phyloP scores from a whole-genome alignment of 2,888 invertebrate species.

The Cheilosia soror region DNA sequence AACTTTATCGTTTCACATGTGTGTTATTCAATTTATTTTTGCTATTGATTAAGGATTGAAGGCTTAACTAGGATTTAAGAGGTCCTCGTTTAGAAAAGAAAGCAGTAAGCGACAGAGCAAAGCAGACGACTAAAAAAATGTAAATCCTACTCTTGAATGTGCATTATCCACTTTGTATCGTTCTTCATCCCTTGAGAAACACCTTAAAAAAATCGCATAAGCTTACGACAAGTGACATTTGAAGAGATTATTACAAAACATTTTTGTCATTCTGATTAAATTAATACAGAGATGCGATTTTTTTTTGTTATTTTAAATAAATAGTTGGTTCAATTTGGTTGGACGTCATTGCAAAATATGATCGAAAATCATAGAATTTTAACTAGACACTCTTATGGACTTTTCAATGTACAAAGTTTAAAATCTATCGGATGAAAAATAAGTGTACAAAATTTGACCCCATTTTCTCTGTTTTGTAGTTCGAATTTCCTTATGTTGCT shows the following conservation, averaged over 20 bases:
- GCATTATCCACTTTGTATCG: conserved; percentile 44
- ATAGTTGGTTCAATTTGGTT: too few species aligned
- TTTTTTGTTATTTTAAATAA: too few species aligned
- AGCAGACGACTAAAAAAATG: conserved; percentile 35
- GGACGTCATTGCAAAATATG: too few species aligned
- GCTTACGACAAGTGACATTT: conserved; percentile 16
- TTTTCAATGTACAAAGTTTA: too few species aligned
- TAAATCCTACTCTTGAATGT: conserved; percentile 50
- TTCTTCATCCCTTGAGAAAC: conserved; percentile 14
- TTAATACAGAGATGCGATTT: too few species aligned
- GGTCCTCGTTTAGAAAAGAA: conserved; percentile 50
- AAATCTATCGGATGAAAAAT: too few species aligned
- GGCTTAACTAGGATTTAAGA: conserved; percentile 60
- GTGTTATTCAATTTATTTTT: conserved; percentile 49
- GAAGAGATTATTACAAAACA: conserved; percentile 3
- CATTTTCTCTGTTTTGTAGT: too few species aligned
- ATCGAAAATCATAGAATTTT: too few species aligned
- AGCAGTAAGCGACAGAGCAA: conserved; percentile 27
- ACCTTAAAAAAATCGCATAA: conserved; percentile 33
- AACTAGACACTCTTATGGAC: too few species aligned
- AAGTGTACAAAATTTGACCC: too few species aligned
- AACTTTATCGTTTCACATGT: conserved; percentile 17
- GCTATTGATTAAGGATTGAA: conserved; percentile 64
- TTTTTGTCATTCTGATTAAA: background rate
- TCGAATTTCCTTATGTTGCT: too few species aligned